Conservation (phyloP, 1,140 invertebrate genomes). For the Anthonomus grandis region DNA sequence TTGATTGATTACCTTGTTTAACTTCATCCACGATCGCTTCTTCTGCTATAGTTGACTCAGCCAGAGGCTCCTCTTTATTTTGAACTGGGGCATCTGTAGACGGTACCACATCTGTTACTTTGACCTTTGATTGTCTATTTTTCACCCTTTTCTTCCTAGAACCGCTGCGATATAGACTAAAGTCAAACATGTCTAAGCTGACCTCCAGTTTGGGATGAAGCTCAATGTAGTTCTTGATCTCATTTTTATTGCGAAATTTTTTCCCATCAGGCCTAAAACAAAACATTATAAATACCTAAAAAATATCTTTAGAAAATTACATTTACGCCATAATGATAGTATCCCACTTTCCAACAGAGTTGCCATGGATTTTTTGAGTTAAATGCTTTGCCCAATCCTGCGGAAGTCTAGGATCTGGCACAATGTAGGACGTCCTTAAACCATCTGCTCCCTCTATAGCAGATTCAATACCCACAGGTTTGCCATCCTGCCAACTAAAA, state of each 20-base stretch:
- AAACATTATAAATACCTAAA: conserved; percentile 9
- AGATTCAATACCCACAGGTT: conserved; percentile 57
- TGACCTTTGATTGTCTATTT: background rate
- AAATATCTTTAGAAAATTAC: background rate
- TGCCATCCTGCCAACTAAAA: conserved; percentile 61
- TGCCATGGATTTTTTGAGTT: conserved; percentile 62
- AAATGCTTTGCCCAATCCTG: conserved; percentile 74
- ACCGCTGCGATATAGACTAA: conserved; percentile 55
- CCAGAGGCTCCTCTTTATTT: background rate
- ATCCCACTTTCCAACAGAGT: conserved; percentile 76
- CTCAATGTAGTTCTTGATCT: conserved; percentile 58
- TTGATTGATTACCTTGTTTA: background rate
- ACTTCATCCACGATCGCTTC: background rate
- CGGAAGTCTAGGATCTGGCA: conserved; percentile 68
- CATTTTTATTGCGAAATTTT: conserved; percentile 59
- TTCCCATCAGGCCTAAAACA: conserved; percentile 57
- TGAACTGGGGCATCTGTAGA: background rate
- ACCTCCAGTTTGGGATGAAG: conserved; percentile 51
- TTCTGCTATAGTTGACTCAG: background rate
- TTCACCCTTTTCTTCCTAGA: conserved; percentile 47
- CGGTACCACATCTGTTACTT: background rate
- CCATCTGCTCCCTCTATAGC: conserved; percentile 49
- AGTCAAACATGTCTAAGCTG: conserved; percentile 57
- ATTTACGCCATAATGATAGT: conserved; percentile 66
- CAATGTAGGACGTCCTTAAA: conserved; percentile 60